Conservation (phyloP, 2,797 vertebrate species). For the Pangasius mekongensis region DNA sequence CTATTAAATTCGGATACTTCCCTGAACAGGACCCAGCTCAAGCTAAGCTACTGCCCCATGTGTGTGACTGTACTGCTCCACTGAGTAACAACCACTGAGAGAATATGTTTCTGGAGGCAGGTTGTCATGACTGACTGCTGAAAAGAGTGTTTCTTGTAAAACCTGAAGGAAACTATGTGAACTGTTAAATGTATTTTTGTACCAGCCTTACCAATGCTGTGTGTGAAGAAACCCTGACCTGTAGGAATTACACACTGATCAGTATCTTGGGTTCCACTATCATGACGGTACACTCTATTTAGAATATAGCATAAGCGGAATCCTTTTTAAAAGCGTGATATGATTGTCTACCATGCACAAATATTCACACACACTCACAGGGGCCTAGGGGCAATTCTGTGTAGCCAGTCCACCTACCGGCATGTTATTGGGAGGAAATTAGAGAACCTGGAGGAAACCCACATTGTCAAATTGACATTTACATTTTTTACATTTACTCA, state of each 20-base stretch:
- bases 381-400: not conserved
- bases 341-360: not conserved
- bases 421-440: not conserved
- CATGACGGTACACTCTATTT: not conserved
- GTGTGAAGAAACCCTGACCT: not conserved
- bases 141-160: not conserved
- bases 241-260: not conserved
- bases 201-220: not conserved
- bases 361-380: not conserved
- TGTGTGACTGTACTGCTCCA: not conserved
- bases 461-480: not conserved
- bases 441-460: not conserved
- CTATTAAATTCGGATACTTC: not conserved
- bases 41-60: not conserved
- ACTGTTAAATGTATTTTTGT: not conserved
- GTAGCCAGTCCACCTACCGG: not conserved
- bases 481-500: not conserved
- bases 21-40: not conserved
- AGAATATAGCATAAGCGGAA: not conserved
- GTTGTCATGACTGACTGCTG: not conserved
- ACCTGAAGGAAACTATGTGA: not conserved
- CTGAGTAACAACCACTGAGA: not conserved
- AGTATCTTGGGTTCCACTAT: not conserved
- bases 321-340: not conserved
- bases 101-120: not conserved